Evolutionary conservation across 2,888 invertebrate species (phyloP).

Genomic region (Phengaris arion): DNA sequence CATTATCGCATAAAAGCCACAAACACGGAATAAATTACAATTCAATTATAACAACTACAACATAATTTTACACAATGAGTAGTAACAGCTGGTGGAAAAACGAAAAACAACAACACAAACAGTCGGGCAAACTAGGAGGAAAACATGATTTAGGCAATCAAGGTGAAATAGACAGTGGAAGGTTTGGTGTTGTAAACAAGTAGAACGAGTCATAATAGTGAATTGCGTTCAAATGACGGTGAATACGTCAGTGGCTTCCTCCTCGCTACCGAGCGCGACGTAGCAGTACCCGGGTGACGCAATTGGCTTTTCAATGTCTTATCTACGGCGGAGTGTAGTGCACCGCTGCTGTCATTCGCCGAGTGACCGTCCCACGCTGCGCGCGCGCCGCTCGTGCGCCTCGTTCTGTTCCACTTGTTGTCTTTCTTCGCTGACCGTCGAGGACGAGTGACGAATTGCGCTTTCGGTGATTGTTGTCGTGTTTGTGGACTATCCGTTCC

Average conservation of each 20-base stretch:
- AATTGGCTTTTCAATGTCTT: constrained; percentile 80
- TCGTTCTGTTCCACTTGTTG: constrained; percentile 63
- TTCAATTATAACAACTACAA: neutral
- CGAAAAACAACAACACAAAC: neutral
- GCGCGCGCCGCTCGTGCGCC: constrained; percentile 74
- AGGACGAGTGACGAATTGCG: constrained; percentile 74
- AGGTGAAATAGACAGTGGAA: constrained; percentile 35
- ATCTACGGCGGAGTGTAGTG: constrained; percentile 70
- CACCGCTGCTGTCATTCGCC: constrained; percentile 64
- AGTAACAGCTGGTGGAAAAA: neutral
- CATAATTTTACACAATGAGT: neutral
- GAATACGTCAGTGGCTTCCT: constrained; percentile 73
- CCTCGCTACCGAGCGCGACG: constrained; percentile 58
- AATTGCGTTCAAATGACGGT: constrained; percentile 69
- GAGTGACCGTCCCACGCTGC: constrained; percentile 68
- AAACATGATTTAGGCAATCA: constrained; percentile 6
- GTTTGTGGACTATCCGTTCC: constrained; percentile 54
- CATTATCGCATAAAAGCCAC: neutral
- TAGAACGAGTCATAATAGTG: constrained; percentile 60
- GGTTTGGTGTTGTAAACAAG: constrained; percentile 58
- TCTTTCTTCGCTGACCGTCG: constrained; percentile 67
- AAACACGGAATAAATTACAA: neutral
- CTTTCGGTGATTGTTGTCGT: constrained; percentile 69
- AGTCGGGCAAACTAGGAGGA: neutral
- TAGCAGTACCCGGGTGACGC: constrained; percentile 74